Evolutionary conservation across 2,113 vertebrate species (phyloP), one percentile per base, ranked within the genome.

Genomic region (Myotis lucifugus): DNA sequence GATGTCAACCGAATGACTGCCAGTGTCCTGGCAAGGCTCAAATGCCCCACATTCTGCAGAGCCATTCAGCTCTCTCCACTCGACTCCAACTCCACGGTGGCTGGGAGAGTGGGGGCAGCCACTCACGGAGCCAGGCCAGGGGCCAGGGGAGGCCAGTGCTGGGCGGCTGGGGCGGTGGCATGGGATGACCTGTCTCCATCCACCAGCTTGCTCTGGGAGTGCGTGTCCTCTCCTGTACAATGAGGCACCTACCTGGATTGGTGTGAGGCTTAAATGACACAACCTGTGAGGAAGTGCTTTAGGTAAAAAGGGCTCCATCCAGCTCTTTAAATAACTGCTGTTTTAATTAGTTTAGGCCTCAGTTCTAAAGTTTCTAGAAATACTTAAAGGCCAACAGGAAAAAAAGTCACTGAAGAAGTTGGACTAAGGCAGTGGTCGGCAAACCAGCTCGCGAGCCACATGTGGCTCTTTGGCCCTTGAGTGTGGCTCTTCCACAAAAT

Each of bases 351-450:
- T 73, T 87, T 81, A 67, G 67, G 13, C 77, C 59, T 92, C 13
- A 5, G 37, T 52, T 73, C 74, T 92, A 74, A 92, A 69, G 82
- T 84, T 69, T 76, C 54, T 67, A 56, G 84, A 96, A 90, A 66
- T 54, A 42, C n/a, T 34, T 66, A 42, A 72, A 90, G 52, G 70
- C 61, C 61, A 37, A 69, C 5, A 54, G 72, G 48, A 5, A 29
- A 42, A 48, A 37, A 61, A 61, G 23, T 32, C 50, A 61, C 5
- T 23, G 37, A 25, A 86, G n/a, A 54, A 72, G 23, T 1, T 37
- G 15, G 85, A 21, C 61, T 56, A 46, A 74, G 70, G 72, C 42
- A 42, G 42, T 42, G 42, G 42, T 42, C 42, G 7, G 42, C 42
- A 42, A 42, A 42, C 42, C 40, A 3, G 40, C 40, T 40, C 40